Evolutionary conservation across 92 coral and sea anemone genomes (phyloP).

Genomic region (Pocillopora meandrina): DNA sequence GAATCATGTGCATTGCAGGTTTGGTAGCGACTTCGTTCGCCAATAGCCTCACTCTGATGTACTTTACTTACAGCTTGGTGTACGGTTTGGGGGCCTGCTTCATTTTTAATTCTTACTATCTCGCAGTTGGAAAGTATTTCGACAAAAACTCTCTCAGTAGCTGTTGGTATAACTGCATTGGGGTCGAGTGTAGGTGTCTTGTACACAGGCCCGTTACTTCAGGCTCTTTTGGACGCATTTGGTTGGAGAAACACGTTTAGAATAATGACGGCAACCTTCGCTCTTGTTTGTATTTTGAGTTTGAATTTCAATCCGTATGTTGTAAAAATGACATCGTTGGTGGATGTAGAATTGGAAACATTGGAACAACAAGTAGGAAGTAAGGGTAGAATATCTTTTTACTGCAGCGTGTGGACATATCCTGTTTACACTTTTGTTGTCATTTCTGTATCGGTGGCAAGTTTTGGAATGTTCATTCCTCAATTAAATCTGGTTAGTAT

Average conservation of each 20-base stretch:
- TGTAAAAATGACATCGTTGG: neutral
- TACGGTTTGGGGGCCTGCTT: constrained; percentile 45
- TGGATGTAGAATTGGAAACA: neutral
- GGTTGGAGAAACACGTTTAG: constrained; percentile 38
- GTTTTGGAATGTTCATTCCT: constrained; percentile 9
- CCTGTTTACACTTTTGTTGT: neutral
- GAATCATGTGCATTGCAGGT: constrained; percentile 38
- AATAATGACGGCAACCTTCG: constrained; percentile 16
- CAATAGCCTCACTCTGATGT: constrained; percentile 36
- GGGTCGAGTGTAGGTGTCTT: constrained; percentile 39
- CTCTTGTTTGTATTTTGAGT: neutral
- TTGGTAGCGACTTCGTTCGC: constrained; percentile 55
- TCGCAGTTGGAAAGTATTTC: constrained; percentile 34
- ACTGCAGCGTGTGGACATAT: constrained; percentile 26
- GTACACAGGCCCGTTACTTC: constrained; percentile 34
- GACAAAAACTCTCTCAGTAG: constrained; percentile 29
- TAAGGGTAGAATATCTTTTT: neutral
- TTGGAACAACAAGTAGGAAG: neutral
- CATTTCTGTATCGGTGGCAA: neutral
- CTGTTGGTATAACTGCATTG: constrained; percentile 29
- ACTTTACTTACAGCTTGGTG: constrained; percentile 45
- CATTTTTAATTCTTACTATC: constrained; percentile 28
- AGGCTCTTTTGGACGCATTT: constrained; percentile 14
- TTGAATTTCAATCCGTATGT: constrained; percentile 15
- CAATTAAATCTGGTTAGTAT: constrained; percentile 9